Conservation (phyloP, 2,888 invertebrate genomes). For the Alcis repandata region DNA sequence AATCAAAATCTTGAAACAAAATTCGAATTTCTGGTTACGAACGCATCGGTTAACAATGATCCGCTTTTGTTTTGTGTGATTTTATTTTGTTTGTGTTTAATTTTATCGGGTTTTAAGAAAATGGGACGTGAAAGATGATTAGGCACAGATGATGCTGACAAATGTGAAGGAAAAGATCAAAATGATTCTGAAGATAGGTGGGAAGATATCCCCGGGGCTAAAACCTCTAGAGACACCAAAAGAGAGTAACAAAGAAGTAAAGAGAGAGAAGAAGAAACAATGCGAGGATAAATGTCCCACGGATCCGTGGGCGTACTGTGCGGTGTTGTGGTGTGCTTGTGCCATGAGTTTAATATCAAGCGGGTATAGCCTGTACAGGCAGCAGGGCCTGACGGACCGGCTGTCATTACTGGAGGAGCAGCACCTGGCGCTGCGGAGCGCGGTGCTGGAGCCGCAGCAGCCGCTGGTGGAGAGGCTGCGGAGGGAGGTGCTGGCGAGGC, state of each 20-base stretch:
- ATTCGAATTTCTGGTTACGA: neutral
- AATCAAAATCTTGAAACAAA: neutral
- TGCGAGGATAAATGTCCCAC: slow-evolving; percentile 74
- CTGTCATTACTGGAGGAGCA: slow-evolving; percentile 85
- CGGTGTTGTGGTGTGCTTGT: slow-evolving; percentile 88
- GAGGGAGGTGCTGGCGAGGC: slow-evolving; percentile 81
- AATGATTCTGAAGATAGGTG: slow-evolving; percentile 81
- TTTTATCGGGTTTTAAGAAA: slow-evolving; percentile 15
- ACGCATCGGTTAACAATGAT: slow-evolving; percentile 22
- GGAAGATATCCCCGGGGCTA: slow-evolving; percentile 67
- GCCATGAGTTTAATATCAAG: slow-evolving; percentile 88
- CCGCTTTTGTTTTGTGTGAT: slow-evolving; percentile 33
- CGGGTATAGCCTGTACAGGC: slow-evolving; percentile 87
- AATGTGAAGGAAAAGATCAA: slow-evolving; percentile 50
- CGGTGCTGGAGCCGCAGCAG: slow-evolving; percentile 82
- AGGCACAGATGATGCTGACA: slow-evolving; percentile 55
- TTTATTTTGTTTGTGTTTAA: slow-evolving; percentile 33
- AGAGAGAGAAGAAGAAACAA: slow-evolving; percentile 65
- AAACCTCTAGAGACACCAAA: slow-evolving; percentile 55
- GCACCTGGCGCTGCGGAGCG: slow-evolving; percentile 83
- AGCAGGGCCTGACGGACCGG: slow-evolving; percentile 83
- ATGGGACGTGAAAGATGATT: slow-evolving; percentile 43
- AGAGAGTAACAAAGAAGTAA: slow-evolving; percentile 58
- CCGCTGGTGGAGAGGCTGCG: slow-evolving; percentile 85
- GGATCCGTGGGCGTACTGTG: slow-evolving; percentile 80